A percentile compares a stretch with the other conserved stretches of the same genome.
These are phyloP conservation scores for Decapterus maruadsi DNA, from an alignment of 2,797 vertebrate genomes.

Conservation along the genomic window DNA sequence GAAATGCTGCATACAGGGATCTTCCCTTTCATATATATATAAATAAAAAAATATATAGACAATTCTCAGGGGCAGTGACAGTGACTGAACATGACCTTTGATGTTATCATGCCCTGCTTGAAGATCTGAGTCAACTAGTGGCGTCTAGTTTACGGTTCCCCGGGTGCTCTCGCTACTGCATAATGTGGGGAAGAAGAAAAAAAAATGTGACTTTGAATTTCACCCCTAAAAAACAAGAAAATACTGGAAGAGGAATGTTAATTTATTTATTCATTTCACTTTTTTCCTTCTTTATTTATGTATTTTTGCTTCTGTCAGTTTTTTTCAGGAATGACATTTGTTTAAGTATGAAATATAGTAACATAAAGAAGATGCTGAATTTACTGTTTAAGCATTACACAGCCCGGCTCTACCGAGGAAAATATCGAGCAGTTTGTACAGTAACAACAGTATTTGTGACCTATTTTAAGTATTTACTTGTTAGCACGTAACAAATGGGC, in stretches of 20 bases:
- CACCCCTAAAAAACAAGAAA: not conserved
- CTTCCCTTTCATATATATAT: not conserved
- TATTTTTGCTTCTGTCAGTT: not conserved
- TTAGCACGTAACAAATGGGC: not conserved
- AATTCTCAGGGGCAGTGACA: slow-evolving; percentile 19
- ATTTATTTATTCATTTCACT: not conserved
- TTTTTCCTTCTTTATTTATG: not conserved
- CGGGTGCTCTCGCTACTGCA: not conserved
- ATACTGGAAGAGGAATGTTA: not conserved
- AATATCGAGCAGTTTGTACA: too few relatives aligned
- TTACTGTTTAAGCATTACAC: not conserved
- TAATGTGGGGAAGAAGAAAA: not conserved
- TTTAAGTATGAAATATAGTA: not conserved
- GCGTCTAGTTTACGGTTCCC: slow-evolving; percentile 40
- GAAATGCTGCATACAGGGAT: not conserved
- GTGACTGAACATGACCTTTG: slow-evolving; percentile 56
- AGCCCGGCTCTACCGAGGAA: too few relatives aligned
- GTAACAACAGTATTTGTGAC: too few relatives aligned
- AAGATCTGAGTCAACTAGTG: slow-evolving; percentile 58
- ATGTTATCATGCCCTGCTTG: slow-evolving; percentile 48
- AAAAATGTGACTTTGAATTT: slow-evolving; percentile 28
- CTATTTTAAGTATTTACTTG: too few relatives aligned
- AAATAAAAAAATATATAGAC: not conserved
- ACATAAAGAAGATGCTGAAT: not conserved
- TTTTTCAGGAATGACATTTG: not conserved